Base-by-base conservation (phyloP, 2,113 vertebrate species). In the Tenebrosternarchus preto region DNA sequence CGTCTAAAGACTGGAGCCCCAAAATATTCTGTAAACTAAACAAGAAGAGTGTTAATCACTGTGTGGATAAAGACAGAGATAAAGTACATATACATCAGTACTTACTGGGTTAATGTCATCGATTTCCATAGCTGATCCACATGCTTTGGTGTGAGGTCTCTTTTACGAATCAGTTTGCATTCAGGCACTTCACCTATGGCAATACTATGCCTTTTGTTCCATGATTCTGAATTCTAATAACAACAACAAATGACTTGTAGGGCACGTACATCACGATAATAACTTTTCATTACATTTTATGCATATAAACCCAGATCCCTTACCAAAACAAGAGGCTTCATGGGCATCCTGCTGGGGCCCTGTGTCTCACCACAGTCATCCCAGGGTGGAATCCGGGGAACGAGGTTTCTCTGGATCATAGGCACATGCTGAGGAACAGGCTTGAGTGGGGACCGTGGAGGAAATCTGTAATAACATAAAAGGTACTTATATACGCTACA, bases 201-300 rank as follows among this genome's bases (percentile, higher is more conserved):
- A 77, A 96, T 96, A 50, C 95, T 96, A 81, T 96, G 95, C 22
- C 95, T 90, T 53, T 96, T 96, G 82, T 90, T 94, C 94, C 95
- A 96, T 80, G 91, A 83, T 72, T 95, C 94, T 1, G 93, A 94
- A 80, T 93, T 95, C 95, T 96, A 77, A 67, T 2, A 25, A 36
- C n/a, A 24, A 50, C 15, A 36, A 19, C 67, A 50, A 33, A 59
- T n/a, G n/a, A 36, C 22, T 22, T 9, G 5, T 12, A n/a, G 4
- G 19, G 9, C 19, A 31, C 20, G 5, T 33, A 66, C 63, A 66
- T n/a, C 22, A n/a, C 15, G 12, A 29, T 20, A 15, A 22, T 12
- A 55, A 17, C 0, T 3, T 53, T 6, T 16, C 16, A 53, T 17
- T 16, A 33, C 2, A 22, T 7, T 55, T 7, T 24, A 36, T 29